phyloP scores from a whole-genome alignment of 2,113 vertebrate genomes.

The Murina feae region DNA sequence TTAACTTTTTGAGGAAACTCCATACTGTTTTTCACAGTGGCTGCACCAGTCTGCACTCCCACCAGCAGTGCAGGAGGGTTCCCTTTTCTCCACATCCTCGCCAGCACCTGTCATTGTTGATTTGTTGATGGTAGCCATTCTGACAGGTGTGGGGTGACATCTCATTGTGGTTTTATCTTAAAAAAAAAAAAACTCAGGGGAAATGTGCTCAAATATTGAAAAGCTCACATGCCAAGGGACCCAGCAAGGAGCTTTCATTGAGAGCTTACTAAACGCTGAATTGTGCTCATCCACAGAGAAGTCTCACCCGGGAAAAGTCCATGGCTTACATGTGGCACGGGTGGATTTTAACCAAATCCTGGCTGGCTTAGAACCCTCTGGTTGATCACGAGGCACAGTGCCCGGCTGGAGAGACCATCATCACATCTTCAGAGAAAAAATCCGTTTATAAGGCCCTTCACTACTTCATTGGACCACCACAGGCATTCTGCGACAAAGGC shows the following conservation, averaged over 20 bases:
- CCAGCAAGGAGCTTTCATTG: neutral
- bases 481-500: no score
- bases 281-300: neutral
- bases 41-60: no score
- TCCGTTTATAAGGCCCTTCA: neutral
- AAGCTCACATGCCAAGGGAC: rapidly evolving
- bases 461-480: no score
- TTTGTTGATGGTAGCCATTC: no score
- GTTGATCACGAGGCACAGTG: neutral
- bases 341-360: neutral
- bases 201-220: rapidly evolving
- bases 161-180: no score
- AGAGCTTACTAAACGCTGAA: neutral
- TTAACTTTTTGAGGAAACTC: no score
- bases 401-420: neutral
- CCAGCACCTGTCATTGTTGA: no score
- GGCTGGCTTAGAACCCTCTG: neutral
- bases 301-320: neutral
- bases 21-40: no score
- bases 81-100: no score
- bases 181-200: neutral
- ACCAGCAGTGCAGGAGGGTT: no score
- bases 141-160: no score
- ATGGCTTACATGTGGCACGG: neutral
- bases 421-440: neutral